Evolutionary conservation across 1,140 invertebrate species (phyloP), one percentile per base, ranked within the genome.

Genomic region (Glossosoma conforme): DNA sequence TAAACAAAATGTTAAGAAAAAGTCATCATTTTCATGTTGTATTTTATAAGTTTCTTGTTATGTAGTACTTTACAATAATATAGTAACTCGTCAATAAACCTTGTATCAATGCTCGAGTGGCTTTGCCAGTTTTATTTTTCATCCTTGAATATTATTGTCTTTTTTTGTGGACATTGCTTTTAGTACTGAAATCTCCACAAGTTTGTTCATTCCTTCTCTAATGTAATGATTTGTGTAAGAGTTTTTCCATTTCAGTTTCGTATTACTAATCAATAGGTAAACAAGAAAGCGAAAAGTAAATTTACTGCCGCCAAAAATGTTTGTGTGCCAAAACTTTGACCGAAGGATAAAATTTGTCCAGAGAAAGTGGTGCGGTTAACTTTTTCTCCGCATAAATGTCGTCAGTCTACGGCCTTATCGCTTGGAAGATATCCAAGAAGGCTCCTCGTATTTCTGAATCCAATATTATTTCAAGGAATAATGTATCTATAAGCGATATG

Each of bases 401-500:
- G 35, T 44, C 38, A 40, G 40, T 44, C 20, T 18, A n/a, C 33
- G 22, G 18, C 40, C 21, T 25, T 33, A 17, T 13, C 18, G 35
- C 20, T 54, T 54, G 52, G 52, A 52, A 41, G n/a, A 20, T 20
- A n/a, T 51, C 54, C 54, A 57, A 49, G 37, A 44, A 41, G 6
- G 33, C 46, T 42, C 40, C 40, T 57, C 44, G 49, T 38, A 45
- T 51, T 56, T 57, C 35, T 33, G 40, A 33, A 57, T 51, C 46
- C 44, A 44, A 50, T 51, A 46, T 44, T 44, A 44, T 42, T 55
- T 55, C 42, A 51, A 56, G 48, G 47, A 56, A 46, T 51, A 54
- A 54, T 44, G 52, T 44, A 37, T 28, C 41, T 33, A 54, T 54
- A 54, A 54, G 52, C 49, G 52, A 54, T 54, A 54, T 54, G 45